A percentile compares a stretch with the other conserved stretches of the same genome.
phyloP scores from a whole-genome alignment of 2,888 invertebrate species.

The Labia minor region DNA sequence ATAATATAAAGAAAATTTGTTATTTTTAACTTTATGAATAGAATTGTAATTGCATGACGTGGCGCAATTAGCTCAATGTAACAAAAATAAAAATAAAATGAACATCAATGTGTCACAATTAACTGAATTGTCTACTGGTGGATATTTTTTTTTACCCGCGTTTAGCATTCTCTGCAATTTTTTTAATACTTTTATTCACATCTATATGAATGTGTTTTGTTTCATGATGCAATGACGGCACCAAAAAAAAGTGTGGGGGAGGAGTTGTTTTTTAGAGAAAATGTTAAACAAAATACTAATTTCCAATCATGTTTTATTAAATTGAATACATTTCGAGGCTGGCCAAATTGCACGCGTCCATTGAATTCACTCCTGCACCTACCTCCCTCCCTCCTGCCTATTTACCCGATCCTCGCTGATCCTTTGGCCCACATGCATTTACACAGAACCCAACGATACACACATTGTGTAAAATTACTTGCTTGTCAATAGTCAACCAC shows the following conservation, averaged over 20 bases:
- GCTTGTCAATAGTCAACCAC: background rate
- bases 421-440: no score
- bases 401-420: no score
- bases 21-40: no score
- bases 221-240: background rate
- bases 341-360: slow-evolving; percentile 1
- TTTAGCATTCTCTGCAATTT: no score
- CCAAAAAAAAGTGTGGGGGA: background rate
- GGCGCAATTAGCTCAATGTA: background rate
- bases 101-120: slow-evolving; percentile 5
- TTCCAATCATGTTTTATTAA: slow-evolving; percentile 13
- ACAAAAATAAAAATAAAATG: background rate
- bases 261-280: background rate
- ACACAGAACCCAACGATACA: no score
- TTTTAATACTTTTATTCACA: background rate
- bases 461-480: background rate
- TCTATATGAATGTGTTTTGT: background rate
- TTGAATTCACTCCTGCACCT: background rate
- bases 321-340: background rate
- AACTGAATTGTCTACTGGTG: background rate
- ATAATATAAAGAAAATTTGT: no score
- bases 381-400: no score
- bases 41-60: background rate
- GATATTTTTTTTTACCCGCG: no score
- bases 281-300: slow-evolving; percentile 13